Evolutionary conservation across 2,797 vertebrate species (phyloP).

Genomic region (Ispidina picta): DNA sequence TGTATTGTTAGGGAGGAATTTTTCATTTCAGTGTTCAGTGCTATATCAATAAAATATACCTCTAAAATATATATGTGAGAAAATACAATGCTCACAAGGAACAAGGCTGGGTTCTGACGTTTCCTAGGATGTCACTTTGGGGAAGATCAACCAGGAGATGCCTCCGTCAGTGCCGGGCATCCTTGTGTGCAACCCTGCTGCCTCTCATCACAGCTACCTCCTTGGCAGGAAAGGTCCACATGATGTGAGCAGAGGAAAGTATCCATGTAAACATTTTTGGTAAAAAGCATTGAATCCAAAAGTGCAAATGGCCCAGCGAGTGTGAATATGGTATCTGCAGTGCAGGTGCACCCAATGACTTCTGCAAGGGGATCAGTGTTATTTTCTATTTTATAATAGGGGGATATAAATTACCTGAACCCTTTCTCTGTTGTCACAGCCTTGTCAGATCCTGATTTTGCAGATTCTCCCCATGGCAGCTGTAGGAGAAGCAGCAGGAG

Average conservation of each 20-base stretch:
- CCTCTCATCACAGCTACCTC: neutral
- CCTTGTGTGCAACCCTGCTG: neutral
- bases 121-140: neutral
- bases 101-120: neutral
- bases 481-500: constrained; percentile 1
- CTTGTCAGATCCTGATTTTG: neutral
- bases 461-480: neutral
- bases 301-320: neutral
- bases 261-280: accelerated
- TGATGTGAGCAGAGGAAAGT: neutral
- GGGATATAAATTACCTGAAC: neutral
- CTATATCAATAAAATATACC: neutral
- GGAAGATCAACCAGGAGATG: neutral
- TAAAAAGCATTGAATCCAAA: neutral
- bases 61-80: neutral
- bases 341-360: neutral
- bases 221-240: accelerated
- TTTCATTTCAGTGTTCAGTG: neutral
- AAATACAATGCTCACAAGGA: neutral
- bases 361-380: neutral
- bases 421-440: neutral
- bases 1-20: neutral
- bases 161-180: accelerated
- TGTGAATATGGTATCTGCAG: neutral
- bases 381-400: neutral